Evolutionary conservation across 1,140 invertebrate genomes (phyloP).

Genomic region (Bombus confusus): DNA sequence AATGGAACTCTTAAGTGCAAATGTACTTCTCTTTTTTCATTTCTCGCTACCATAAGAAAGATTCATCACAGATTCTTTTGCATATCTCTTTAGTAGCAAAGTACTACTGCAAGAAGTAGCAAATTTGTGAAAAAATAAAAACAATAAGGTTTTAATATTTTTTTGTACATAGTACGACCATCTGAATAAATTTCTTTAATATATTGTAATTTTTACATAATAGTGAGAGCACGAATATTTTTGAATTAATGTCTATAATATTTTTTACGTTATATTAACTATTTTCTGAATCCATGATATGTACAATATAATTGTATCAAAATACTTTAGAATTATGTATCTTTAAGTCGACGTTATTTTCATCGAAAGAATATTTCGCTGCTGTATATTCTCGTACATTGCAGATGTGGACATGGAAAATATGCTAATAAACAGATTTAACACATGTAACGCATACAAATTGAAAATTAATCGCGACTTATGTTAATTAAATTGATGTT

Average conservation of each 20-base stretch:
- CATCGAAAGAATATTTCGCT: not conserved
- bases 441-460: not conserved
- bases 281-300: not conserved
- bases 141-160: no score
- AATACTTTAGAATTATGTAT: not conserved
- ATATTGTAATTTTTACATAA: no score
- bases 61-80: not conserved
- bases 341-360: not conserved
- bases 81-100: not conserved
- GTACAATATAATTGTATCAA: not conserved
- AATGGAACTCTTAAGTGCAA: constrained; percentile 56
- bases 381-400: not conserved
- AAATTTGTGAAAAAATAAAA: not conserved
- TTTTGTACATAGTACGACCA: no score
- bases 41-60: not conserved
- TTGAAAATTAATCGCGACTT: constrained; percentile 11
- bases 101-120: no score
- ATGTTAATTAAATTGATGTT: constrained; percentile 3
- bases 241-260: no score
- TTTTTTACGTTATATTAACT: not conserved
- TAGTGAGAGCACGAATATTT: no score
- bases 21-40: constrained; percentile 7
- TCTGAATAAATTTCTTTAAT: no score
- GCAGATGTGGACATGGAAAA: not conserved
- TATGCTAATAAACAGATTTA: not conserved